phyloP scores from a whole-genome alignment of 1,140 invertebrate genomes.

The Drosophila ohnishii region DNA sequence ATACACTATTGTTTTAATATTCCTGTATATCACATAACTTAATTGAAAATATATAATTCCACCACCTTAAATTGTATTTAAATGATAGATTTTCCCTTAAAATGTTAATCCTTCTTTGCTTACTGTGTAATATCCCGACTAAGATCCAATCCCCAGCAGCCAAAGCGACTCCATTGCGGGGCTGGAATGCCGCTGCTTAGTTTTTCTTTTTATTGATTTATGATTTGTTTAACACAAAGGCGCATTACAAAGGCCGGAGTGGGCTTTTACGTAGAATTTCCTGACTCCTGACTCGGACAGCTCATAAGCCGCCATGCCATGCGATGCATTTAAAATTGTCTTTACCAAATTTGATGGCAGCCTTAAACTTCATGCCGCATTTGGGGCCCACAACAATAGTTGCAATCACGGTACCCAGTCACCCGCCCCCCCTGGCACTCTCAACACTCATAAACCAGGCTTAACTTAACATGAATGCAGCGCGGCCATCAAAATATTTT shows the following conservation, averaged over 20 bases:
- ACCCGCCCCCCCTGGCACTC: constrained; percentile 40
- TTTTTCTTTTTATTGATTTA: constrained; percentile 82
- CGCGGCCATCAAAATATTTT: constrained; percentile 80
- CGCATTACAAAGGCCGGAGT: constrained; percentile 72
- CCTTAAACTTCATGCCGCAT: constrained; percentile 80
- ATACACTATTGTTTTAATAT: too few species aligned
- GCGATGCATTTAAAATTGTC: constrained; percentile 77
- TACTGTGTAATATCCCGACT: neutral
- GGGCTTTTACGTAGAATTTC: constrained; percentile 73
- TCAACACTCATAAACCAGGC: constrained; percentile 80
- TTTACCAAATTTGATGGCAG: constrained; percentile 81
- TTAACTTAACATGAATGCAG: constrained; percentile 80
- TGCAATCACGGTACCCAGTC: constrained; percentile 67
- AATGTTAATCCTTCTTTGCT: neutral
- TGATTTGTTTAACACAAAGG: constrained; percentile 81
- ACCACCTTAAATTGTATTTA: neutral
- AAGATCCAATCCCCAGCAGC: constrained; percentile 27
- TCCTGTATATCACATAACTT: neutral
- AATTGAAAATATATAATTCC: too few species aligned
- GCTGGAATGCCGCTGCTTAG: constrained; percentile 73
- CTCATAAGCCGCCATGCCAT: constrained; percentile 57
- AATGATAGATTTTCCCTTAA: neutral
- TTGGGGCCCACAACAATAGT: constrained; percentile 74
- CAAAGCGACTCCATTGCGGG: constrained; percentile 40
- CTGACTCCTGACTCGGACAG: constrained; percentile 25